phyloP scores from a whole-genome alignment of 2,888 invertebrate species.

The Dasypolia templi region DNA sequence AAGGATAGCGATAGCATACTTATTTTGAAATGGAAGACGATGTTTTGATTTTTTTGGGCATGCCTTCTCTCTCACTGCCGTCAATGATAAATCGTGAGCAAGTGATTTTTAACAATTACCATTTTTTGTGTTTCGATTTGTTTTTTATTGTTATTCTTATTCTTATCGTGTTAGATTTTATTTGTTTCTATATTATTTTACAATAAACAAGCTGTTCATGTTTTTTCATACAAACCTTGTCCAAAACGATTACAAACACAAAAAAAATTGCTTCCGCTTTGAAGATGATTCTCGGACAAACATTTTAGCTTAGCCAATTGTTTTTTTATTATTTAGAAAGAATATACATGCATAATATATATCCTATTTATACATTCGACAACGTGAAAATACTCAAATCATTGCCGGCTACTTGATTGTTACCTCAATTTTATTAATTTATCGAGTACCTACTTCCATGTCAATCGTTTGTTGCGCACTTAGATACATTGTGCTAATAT shows the following conservation, averaged over 20 bases:
- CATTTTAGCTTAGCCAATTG: too few species aligned
- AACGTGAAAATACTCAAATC: conserved; percentile 16
- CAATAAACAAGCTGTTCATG: too few species aligned
- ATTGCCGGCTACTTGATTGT: conserved; percentile 10
- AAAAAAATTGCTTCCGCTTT: too few species aligned
- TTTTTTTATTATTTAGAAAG: too few species aligned
- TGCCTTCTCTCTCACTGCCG: neutral
- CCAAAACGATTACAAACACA: too few species aligned
- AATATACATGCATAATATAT: too few species aligned
- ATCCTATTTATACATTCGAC: neutral
- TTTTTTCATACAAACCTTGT: too few species aligned
- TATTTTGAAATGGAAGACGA: neutral
- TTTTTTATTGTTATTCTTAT: too few species aligned
- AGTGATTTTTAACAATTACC: neutral
- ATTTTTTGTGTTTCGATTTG: neutral
- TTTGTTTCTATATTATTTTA: too few species aligned
- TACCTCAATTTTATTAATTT: conserved; percentile 20
- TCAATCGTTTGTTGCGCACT: conserved; percentile 18
- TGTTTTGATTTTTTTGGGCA: neutral
- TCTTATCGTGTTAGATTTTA: neutral
- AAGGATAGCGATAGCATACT: neutral
- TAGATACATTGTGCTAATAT: conserved; percentile 37
- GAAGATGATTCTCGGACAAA: too few species aligned
- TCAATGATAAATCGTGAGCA: neutral
- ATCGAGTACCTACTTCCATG: conserved; percentile 21